phyloP scores from a whole-genome alignment of 1,140 invertebrate genomes.

The Drosophila bocqueti region DNA sequence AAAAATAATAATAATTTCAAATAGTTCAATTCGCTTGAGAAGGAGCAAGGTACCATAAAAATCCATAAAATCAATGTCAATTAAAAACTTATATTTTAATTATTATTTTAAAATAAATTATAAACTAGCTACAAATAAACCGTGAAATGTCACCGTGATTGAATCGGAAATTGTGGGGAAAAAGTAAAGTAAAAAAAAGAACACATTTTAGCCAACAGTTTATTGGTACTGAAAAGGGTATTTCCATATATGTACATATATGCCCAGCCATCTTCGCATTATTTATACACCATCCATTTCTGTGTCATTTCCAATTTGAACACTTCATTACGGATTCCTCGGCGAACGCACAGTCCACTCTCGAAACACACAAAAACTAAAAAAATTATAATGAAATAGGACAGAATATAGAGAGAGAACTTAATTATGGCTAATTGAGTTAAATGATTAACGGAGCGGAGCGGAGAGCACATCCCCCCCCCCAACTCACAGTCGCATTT shows the following conservation, averaged over 20 bases:
- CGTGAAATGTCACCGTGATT: background rate
- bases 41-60: too few species aligned
- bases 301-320: constrained; percentile 14
- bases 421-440: constrained; percentile 56
- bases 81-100: too few species aligned
- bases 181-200: background rate
- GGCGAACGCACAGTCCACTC: constrained; percentile 7
- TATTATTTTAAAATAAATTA: too few species aligned
- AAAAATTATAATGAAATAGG: constrained; percentile 1
- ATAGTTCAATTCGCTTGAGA: too few species aligned
- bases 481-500: background rate
- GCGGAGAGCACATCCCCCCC: constrained; percentile 1
- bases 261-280: background rate
- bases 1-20: too few species aligned
- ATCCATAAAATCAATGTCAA: background rate
- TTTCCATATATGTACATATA: background rate
- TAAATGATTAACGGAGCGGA: constrained; percentile 52
- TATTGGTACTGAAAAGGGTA: constrained; percentile 18
- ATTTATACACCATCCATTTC: constrained; percentile 17
- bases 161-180: background rate
- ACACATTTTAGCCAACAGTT: background rate
- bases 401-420: constrained; percentile 17
- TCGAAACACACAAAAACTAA: background rate
- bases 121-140: background rate
- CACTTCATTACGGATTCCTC: constrained; percentile 39